Evolutionary conservation across 2,888 invertebrate species (phyloP).

Genomic region (Autographa pulchrina): DNA sequence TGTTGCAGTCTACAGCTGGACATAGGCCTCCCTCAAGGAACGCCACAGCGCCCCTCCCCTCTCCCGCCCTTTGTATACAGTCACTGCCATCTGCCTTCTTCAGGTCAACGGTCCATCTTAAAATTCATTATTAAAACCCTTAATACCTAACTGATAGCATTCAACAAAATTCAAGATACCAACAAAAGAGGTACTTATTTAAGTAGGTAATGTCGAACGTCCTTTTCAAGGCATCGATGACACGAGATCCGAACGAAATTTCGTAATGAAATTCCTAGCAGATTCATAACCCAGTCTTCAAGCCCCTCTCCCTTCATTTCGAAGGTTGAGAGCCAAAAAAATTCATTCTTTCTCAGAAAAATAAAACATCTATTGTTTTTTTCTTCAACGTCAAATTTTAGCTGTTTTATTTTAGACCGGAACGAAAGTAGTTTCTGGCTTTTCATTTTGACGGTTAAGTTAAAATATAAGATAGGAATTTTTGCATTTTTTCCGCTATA

Average conservation of each 20-base stretch:
- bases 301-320: slow-evolving; percentile 50
- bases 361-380: slow-evolving; percentile 33
- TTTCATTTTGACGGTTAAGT: background rate
- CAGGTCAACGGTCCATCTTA: too few species aligned
- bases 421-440: background rate
- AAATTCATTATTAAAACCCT: background rate
- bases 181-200: slow-evolving; percentile 30
- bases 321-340: slow-evolving; percentile 57
- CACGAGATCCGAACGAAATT: slow-evolving; percentile 67
- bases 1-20: too few species aligned
- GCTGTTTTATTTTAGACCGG: slow-evolving; percentile 2
- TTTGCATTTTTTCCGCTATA: background rate
- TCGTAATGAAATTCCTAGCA: slow-evolving; percentile 79
- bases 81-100: too few species aligned
- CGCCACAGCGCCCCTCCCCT: too few species aligned
- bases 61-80: too few species aligned
- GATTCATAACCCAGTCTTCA: slow-evolving; percentile 71
- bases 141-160: background rate
- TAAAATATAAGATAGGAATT: background rate
- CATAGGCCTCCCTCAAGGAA: too few species aligned
- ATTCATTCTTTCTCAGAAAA: slow-evolving; percentile 45
- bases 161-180: slow-evolving; percentile 30
- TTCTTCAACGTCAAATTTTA: background rate
- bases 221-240: slow-evolving; percentile 63
- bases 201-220: slow-evolving; percentile 45